phyloP scores from a whole-genome alignment of 2,888 invertebrate species.

The Mesoligia furuncula region DNA sequence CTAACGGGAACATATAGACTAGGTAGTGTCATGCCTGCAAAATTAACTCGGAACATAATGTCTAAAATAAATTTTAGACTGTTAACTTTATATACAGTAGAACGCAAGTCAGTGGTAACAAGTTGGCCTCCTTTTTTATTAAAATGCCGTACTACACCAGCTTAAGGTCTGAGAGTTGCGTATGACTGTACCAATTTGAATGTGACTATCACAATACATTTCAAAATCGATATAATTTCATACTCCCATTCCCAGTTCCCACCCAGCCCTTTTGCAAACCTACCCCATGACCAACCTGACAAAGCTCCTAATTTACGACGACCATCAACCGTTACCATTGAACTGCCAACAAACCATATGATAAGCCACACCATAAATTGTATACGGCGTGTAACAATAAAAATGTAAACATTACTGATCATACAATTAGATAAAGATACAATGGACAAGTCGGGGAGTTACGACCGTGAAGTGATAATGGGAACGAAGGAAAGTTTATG shows the following conservation, averaged over 20 bases:
- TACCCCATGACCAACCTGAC: conserved; percentile 25
- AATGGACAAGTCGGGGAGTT: conserved; percentile 60
- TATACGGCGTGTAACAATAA: conserved; percentile 62
- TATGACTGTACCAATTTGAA: not conserved
- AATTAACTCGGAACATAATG: not conserved
- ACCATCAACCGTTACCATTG: conserved; percentile 43
- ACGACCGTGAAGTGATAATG: conserved; percentile 61
- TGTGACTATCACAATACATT: not conserved
- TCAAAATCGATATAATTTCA: not conserved
- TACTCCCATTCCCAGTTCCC: conserved; percentile 5
- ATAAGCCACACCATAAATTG: conserved; percentile 64
- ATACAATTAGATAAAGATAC: conserved; percentile 62
- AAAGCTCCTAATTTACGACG: conserved; percentile 57
- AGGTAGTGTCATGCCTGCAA: not conserved
- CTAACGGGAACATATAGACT: too few relatives aligned
- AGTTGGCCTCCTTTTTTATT: not conserved
- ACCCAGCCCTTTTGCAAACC: conserved; percentile 20
- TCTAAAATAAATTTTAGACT: not conserved
- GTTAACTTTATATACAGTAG: too few relatives aligned
- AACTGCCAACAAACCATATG: conserved; percentile 47
- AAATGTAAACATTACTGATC: conserved; percentile 67
- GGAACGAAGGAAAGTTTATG: conserved; percentile 45
- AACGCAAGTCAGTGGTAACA: not conserved
- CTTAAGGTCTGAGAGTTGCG: not conserved
- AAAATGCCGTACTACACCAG: not conserved